Conservation (phyloP, 2,888 invertebrate species). For the Matsumyia berberina region DNA sequence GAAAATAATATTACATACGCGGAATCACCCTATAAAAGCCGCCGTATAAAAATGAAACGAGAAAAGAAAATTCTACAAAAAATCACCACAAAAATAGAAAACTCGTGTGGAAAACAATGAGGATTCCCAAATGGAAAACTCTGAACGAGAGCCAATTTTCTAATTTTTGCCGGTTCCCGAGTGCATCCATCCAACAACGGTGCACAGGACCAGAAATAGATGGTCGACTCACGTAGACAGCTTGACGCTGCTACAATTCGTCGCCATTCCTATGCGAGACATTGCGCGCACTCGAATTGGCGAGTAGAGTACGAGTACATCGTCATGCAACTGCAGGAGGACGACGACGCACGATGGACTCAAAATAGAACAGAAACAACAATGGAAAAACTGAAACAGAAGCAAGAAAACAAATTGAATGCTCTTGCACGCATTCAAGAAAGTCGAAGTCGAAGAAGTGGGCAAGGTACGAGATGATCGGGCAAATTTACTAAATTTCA, state of each 20-base stretch:
- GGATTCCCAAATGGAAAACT: constrained; percentile 49
- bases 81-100: constrained; percentile 48
- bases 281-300: constrained; percentile 43
- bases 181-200: constrained; percentile 35
- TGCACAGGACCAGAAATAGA: constrained; percentile 35
- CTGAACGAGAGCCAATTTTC: constrained; percentile 64
- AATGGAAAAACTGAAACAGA: constrained; percentile 2
- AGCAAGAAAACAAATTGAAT: not conserved
- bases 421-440: no score
- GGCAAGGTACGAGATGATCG: constrained; percentile 50
- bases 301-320: not conserved
- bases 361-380: constrained; percentile 50
- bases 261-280: constrained; percentile 51
- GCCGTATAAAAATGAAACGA: constrained; percentile 16
- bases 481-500: constrained; percentile 69
- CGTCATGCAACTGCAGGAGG: constrained; percentile 6
- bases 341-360: not conserved
- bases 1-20: constrained; percentile 46
- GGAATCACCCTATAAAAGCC: constrained; percentile 61
- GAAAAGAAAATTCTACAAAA: not conserved
- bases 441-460: no score
- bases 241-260: constrained; percentile 73
- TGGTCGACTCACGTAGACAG: constrained; percentile 73
- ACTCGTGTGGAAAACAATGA: constrained; percentile 61
- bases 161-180: constrained; percentile 53